Evolutionary conservation across 2,113 vertebrate species (phyloP).

Genomic region (Siniperca chuatsi): DNA sequence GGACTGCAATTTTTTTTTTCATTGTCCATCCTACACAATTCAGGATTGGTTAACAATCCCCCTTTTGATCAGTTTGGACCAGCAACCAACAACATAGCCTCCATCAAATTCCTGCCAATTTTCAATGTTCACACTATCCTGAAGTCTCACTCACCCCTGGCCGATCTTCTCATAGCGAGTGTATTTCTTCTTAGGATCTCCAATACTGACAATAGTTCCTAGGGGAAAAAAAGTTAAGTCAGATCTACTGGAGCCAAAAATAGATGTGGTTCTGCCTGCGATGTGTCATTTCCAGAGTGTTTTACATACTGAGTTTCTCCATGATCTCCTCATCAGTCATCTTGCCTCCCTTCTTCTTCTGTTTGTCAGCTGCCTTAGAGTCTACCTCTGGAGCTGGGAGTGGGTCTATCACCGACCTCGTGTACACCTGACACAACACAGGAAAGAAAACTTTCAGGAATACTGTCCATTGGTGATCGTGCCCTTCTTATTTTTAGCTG

Average conservation of each 20-base stretch:
- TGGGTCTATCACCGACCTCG: constrained; percentile 94
- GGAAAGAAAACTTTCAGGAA: background rate
- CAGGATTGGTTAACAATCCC: background rate
- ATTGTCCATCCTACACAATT: background rate
- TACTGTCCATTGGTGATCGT: background rate
- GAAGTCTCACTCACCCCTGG: constrained; percentile 90
- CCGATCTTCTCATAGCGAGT: constrained; percentile 97
- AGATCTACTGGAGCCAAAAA: background rate
- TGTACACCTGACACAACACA: constrained; percentile 87
- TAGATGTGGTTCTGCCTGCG: background rate
- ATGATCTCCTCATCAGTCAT: constrained; percentile 99
- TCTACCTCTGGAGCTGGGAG: constrained; percentile 88
- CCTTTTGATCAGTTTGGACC: background rate
- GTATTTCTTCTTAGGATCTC: constrained; percentile 98
- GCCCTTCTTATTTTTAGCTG: background rate
- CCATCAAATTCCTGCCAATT: background rate
- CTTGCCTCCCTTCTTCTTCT: constrained; percentile 95
- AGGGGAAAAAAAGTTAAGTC: background rate
- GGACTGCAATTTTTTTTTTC: background rate
- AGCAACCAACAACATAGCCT: background rate
- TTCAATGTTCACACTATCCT: background rate
- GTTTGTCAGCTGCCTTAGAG: constrained; percentile 87
- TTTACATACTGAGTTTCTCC: constrained; percentile 93
- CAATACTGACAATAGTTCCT: constrained; percentile 97
- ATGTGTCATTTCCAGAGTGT: background rate